Base-by-base conservation (phyloP, 2,888 invertebrate species). In the Steromphala cineraria region DNA sequence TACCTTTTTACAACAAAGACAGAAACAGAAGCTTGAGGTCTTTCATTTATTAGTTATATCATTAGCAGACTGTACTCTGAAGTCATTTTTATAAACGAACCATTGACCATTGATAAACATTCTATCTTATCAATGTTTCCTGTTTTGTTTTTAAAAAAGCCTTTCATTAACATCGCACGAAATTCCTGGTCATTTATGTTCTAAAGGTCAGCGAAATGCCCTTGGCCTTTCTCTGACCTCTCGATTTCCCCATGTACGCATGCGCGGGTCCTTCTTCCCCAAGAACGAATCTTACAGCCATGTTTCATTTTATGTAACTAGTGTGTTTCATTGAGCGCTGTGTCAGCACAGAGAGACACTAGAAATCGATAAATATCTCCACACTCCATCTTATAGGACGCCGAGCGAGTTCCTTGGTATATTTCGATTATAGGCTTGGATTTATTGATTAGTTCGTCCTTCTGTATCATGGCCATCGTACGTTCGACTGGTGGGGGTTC, bases 261-360 rank as follows among this genome's bases (percentile, higher is more conserved):
- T 62, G 62, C 62, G 62, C 24, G 28, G 24, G 15, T 28, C 62
- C 62, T 62, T 28, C 62, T 28, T 62, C 28, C 62, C 62, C 62
- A 28, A 62, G 62, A 28, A 62, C 62, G 62, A 62, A 62, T 62
- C 62, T 62, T 62, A 62, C 62, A 62, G 62, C 62, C 24, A 62
- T 62, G 62, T 28, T 28, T 28, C 62, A 62, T 28, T 62, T 62
- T 62, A 62, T 62, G 62, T 62, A 62, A 62, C 62, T 28, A 28
- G 62, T 62, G 28, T 62, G 62, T 62, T 62, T 62, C 62, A 62
- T 62, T 62, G 62, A 62, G 62, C 62, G 28, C 62, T 21, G 28
- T 28, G 28, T 28, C 62, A 62, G 62, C 28, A 28, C 28, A 62
- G 62, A 62, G 62, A 62, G 28, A 28, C 62, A 17, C 28, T 46